A percentile compares a stretch with the other conserved stretches of the same genome.
phyloP scores from a whole-genome alignment of 2,888 invertebrate species.

The Limnephilus auricula region DNA sequence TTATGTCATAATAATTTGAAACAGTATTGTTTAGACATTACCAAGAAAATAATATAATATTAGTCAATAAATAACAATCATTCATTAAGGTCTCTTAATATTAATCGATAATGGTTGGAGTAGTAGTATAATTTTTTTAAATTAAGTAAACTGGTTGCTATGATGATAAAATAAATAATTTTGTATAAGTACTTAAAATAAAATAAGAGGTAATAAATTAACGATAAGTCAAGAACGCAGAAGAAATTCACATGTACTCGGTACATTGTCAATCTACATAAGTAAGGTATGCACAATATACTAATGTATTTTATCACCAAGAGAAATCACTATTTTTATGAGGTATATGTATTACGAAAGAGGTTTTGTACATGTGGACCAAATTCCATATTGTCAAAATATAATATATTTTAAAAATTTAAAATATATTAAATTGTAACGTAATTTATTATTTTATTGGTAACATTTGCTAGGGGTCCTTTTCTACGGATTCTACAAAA shows the following conservation, averaged over 20 bases:
- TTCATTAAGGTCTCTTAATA: neutral
- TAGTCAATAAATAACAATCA: neutral
- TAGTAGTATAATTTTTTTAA: neutral
- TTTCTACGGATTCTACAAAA: neutral
- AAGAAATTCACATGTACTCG: neutral
- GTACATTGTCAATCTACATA: neutral
- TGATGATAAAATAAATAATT: neutral
- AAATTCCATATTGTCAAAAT: neutral
- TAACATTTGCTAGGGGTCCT: neutral
- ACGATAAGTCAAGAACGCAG: neutral
- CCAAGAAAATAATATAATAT: neutral
- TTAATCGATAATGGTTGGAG: too few relatives aligned
- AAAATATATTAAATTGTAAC: neutral
- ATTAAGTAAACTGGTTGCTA: neutral
- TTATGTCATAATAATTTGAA: neutral
- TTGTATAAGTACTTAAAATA: neutral
- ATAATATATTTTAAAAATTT: neutral
- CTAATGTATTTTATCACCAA: neutral
- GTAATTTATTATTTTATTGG: neutral
- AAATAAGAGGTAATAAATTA: constrained; percentile 1
- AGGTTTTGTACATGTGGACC: neutral
- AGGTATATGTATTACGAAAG: neutral
- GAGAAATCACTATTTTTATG: neutral
- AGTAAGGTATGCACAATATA: neutral
- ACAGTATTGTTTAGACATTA: neutral